phyloP scores from a whole-genome alignment of 2,113 vertebrate species.

The Hystrix cristata region DNA sequence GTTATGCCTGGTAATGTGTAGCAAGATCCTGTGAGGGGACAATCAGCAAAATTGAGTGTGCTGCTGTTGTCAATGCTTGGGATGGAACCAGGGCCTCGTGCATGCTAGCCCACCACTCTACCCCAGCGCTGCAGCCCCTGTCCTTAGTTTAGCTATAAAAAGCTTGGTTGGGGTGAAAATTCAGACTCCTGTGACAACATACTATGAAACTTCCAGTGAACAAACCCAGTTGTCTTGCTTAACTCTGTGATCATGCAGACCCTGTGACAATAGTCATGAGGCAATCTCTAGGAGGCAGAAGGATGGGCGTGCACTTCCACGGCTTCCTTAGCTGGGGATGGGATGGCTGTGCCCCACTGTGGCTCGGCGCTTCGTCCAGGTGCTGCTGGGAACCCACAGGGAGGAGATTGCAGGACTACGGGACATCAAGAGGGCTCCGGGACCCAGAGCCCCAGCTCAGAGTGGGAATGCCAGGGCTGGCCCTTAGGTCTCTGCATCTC shows the following conservation, averaged over 20 bases:
- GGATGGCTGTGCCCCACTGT: neutral
- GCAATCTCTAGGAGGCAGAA: neutral
- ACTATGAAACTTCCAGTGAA: neutral
- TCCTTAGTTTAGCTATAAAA: neutral
- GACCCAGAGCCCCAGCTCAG: too few species aligned
- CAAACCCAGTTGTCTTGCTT: neutral
- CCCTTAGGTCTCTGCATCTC: neutral
- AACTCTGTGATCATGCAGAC: neutral
- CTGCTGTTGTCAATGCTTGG: neutral
- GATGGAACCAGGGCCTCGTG: too few species aligned
- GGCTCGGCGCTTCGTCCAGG: neutral
- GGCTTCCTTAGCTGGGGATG: too few species aligned
- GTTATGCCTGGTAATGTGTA: neutral
- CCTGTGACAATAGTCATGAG: neutral
- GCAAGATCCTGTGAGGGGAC: neutral
- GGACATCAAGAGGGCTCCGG: neutral
- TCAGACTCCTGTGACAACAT: neutral
- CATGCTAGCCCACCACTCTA: neutral
- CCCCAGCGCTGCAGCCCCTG: neutral
- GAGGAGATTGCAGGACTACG: neutral
- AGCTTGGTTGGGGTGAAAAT: neutral
- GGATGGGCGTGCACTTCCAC: neutral
- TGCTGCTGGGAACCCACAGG: neutral
- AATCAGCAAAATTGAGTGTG: neutral
- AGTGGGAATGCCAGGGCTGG: too few species aligned